Evolutionary conservation across 2,113 vertebrate genomes (phyloP).

Genomic region (Mesocricetus auratus): DNA sequence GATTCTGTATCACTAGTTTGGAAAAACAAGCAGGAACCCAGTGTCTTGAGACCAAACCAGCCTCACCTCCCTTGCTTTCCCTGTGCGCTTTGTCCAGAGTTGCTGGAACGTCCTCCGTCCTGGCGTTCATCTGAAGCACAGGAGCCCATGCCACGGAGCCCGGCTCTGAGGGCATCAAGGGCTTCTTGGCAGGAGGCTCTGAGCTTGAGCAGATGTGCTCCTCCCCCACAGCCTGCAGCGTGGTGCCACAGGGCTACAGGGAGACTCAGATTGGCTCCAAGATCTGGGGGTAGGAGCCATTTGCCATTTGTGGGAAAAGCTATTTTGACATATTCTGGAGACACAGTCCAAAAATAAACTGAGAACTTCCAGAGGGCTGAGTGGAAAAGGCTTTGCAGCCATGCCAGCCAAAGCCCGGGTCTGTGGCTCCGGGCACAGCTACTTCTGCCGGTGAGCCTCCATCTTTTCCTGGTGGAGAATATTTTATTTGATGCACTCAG

Average conservation of each 20-base stretch:
- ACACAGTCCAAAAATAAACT: constrained; percentile 67
- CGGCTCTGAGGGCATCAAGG: background rate
- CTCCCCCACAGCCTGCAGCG: background rate
- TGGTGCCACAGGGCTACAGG: constrained; percentile 8
- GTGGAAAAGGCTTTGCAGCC: constrained; percentile 39
- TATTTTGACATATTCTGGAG: constrained; percentile 72
- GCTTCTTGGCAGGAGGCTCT: background rate
- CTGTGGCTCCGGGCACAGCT: background rate
- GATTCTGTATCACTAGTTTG: background rate
- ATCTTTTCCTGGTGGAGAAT: background rate
- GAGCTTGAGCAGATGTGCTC: constrained; percentile 5
- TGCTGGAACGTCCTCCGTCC: background rate
- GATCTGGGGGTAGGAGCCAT: constrained; percentile 44
- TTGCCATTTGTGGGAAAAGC: constrained; percentile 49
- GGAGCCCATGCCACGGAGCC: background rate
- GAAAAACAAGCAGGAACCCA: constrained; percentile 6
- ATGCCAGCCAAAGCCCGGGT: background rate
- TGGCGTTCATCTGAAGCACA: background rate
- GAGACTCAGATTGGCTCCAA: constrained; percentile 43
- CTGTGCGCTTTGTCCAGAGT: background rate
- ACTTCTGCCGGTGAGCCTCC: background rate
- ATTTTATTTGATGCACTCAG: background rate
- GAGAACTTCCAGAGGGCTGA: constrained; percentile 60
- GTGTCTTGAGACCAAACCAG: background rate
- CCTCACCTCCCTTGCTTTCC: background rate